A percentile compares a stretch with the other conserved stretches of the same genome.
phyloP scores from a whole-genome alignment of 2,113 vertebrate genomes.

The Xenopus tropicalis region DNA sequence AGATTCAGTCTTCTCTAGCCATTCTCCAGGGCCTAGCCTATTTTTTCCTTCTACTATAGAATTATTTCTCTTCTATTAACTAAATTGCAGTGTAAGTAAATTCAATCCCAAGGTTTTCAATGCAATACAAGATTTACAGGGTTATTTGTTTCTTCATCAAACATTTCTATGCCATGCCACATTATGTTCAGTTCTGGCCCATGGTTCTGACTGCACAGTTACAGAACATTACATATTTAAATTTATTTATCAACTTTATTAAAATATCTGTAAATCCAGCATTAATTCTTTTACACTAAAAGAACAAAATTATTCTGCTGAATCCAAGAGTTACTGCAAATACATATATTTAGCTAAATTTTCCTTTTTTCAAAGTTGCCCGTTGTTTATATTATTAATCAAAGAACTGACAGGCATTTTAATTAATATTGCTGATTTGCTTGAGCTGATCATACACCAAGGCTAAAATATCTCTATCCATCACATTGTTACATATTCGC shows the following conservation, averaged over 20 bases:
- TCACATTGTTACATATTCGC: background rate
- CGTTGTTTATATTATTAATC: slow-evolving; percentile 15
- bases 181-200: too few species aligned
- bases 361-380: background rate
- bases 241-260: slow-evolving; percentile 4
- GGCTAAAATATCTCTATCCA: background rate
- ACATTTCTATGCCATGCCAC: too few species aligned
- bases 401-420: slow-evolving; percentile 6
- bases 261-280: slow-evolving; percentile 16
- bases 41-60: too few species aligned
- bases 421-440: slow-evolving; percentile 24
- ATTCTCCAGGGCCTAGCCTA: too few species aligned
- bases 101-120: too few species aligned
- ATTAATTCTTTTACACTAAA: slow-evolving; percentile 23
- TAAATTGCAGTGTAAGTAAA: too few species aligned
- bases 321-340: slow-evolving; percentile 17
- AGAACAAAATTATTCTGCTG: slow-evolving; percentile 7
- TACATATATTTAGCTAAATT: slow-evolving; percentile 23
- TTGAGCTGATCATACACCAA: background rate
- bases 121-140: too few species aligned
- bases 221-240: too few species aligned
- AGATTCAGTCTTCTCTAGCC: too few species aligned
- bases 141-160: too few species aligned
- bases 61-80: too few species aligned
- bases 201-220: too few species aligned